These are phyloP conservation scores for Trematomus bernacchii DNA, from an alignment of 2,797 vertebrate genomes.

Conservation along the genomic window DNA sequence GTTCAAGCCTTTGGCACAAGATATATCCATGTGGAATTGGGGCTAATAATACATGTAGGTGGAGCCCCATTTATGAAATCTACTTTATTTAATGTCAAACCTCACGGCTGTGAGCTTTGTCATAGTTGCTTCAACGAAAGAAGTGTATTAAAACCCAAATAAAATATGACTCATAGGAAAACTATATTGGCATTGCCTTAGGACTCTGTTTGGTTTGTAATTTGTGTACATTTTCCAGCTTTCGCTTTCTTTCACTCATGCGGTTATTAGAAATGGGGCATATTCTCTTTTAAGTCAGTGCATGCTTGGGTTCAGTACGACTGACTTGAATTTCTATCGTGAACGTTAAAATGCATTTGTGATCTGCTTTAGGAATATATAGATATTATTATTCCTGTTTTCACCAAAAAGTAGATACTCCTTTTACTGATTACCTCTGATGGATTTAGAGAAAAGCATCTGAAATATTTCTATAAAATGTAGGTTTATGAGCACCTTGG, in stretches of 20 bases:
- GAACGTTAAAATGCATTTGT: too few relatives aligned
- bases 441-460: neutral
- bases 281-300: constrained; percentile 39
- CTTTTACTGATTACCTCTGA: neutral
- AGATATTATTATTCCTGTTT: neutral
- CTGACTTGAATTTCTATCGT: neutral
- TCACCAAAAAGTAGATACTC: neutral
- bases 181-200: constrained; percentile 23
- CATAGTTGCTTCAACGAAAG: constrained; percentile 29
- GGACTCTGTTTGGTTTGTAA: constrained; percentile 33
- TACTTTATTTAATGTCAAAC: constrained; percentile 26
- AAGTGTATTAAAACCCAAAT: constrained; percentile 7
- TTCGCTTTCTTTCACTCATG: constrained; percentile 38
- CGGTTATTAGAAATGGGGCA: constrained; percentile 35
- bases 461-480: neutral
- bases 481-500: too few relatives aligned
- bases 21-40: neutral
- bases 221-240: constrained; percentile 44
- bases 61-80: constrained; percentile 34
- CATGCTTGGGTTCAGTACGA: constrained; percentile 40
- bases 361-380: neutral
- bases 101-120: constrained; percentile 32
- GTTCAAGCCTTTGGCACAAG: constrained; percentile 23
- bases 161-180: constrained; percentile 45
- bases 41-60: constrained; percentile 38